Base-by-base conservation (phyloP, 2,888 invertebrate species). In the Cryptocephalus primarius region DNA sequence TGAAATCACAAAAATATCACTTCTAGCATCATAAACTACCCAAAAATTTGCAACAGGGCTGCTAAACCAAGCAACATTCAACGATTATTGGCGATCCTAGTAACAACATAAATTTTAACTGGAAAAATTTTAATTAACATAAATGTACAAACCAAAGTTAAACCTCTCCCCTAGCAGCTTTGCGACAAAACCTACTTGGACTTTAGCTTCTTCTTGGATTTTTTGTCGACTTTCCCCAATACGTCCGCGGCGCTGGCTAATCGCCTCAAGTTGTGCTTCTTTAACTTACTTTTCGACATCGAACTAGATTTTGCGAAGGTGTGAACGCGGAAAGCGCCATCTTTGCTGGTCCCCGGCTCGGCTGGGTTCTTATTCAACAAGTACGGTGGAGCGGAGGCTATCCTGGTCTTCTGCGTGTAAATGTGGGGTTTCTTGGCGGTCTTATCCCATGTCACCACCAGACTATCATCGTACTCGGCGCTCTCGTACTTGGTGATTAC, bases 401-500 rank as follows among this genome's bases (percentile, higher is more conserved):
- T 50, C 40, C 55, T 42, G 1, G 54, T 42, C 42, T 55, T 59
- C 41, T 54, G 59, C 4, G 64, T 61, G 45, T 60, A 67, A 6
- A 68, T 61, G 33, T 66, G 66, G 3, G 65, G 58, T 38, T 59
- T 52, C 11, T 36, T 43, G 13, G 56, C 54, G 1, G 56, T 53
- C 12, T 59, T 55, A 36, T 64, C 62, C 70, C 69, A 69, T 1
- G 66, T 58, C 8, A 67, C 66, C 14, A 68, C 61, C 46, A 68
- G 53, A 51, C 63, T 66, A 40, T 69, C 68, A 11, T 43, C 63
- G 42, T 52, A 57, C 10, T 52, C 54, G 12, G 53, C 51, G 40
- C 55, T 52, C 4, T 62, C 62, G 40, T 67, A 68, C 46, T 67
- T 69, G 0, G 69, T 67, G 33, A 68, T 64, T 45, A 68, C 57